A percentile compares a stretch with the other conserved stretches of the same genome.
Conservation (phyloP, 2,797 vertebrate genomes). For the Notolabrus celidotus region DNA sequence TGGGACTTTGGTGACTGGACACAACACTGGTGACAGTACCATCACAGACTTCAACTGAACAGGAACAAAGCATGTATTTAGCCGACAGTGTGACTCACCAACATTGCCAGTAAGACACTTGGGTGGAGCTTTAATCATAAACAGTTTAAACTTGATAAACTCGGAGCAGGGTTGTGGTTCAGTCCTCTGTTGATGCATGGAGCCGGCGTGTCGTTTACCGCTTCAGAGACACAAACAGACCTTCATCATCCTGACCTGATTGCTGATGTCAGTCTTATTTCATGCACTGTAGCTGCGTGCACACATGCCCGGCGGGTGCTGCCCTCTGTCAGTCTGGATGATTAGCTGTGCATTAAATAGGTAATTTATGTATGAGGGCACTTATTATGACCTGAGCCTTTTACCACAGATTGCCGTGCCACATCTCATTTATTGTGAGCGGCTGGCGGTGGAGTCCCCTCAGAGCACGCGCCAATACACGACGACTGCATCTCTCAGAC, state of each 20-base stretch:
- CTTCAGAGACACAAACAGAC: constrained; percentile 12
- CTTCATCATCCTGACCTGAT: constrained; percentile 33
- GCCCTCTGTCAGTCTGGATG: constrained; percentile 65
- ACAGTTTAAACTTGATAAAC: neutral
- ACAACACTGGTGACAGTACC: too few relatives aligned
- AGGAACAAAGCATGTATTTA: too few relatives aligned
- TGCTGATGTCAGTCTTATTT: constrained; percentile 57
- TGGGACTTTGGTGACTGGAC: too few relatives aligned
- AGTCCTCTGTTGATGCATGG: neutral
- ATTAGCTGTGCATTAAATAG: constrained; percentile 77
- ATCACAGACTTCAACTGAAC: too few relatives aligned
- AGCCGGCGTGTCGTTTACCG: neutral
- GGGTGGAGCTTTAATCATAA: neutral
- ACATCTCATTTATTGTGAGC: constrained; percentile 76
- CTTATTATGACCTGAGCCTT: constrained; percentile 71
- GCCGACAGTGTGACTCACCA: neutral
- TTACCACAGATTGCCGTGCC: constrained; percentile 77
- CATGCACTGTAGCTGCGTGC: constrained; percentile 31
- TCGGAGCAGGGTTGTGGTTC: constrained; percentile 6
- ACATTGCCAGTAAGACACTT: neutral
- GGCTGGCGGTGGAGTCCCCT: constrained; percentile 54
- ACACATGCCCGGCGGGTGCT: constrained; percentile 28
- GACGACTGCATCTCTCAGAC: constrained; percentile 63
- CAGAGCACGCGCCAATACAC: constrained; percentile 38
- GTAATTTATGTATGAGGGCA: constrained; percentile 80